These are phyloP conservation scores for Xestia c-nigrum DNA, from an alignment of 2,888 invertebrate genomes.

Conservation along the genomic window DNA sequence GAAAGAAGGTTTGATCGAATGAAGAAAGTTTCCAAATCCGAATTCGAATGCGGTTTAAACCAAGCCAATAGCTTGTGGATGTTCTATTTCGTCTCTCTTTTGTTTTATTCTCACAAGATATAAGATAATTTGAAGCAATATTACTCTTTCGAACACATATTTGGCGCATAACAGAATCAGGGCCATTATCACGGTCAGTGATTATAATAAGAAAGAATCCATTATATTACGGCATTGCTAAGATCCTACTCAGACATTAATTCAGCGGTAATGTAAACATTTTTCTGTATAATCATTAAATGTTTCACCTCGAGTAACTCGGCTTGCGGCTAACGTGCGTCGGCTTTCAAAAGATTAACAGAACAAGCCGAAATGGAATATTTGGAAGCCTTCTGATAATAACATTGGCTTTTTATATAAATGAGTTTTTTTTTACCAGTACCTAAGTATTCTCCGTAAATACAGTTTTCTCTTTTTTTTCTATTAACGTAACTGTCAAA, in stretches of 20 bases:
- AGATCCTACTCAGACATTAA: constrained; percentile 37
- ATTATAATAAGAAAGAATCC: constrained; percentile 18
- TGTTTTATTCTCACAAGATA: not conserved
- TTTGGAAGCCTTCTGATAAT: constrained; percentile 55
- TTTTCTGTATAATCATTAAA: constrained; percentile 56
- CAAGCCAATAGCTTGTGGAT: not conserved
- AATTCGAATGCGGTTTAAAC: constrained; percentile 13
- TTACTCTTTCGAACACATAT: constrained; percentile 7
- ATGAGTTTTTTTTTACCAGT: constrained; percentile 11
- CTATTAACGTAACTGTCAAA: constrained; percentile 25
- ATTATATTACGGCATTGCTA: constrained; percentile 24
- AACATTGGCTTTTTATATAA: constrained; percentile 32
- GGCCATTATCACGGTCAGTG: constrained; percentile 57
- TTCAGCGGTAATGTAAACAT: constrained; percentile 48
- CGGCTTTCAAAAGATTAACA: constrained; percentile 57
- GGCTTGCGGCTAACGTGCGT: constrained; percentile 21
- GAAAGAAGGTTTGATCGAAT: constrained; percentile 6
- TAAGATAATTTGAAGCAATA: constrained; percentile 11
- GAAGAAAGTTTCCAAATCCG: constrained; percentile 10
- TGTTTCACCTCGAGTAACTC: constrained; percentile 35
- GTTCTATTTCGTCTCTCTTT: not conserved
- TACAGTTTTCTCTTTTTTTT: constrained; percentile 13
- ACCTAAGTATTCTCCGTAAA: not conserved
- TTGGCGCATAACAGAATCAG: constrained; percentile 29
- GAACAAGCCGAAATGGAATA: constrained; percentile 50